Conservation (phyloP, 2,797 vertebrate genomes). For the Sebastes iracundus region DNA sequence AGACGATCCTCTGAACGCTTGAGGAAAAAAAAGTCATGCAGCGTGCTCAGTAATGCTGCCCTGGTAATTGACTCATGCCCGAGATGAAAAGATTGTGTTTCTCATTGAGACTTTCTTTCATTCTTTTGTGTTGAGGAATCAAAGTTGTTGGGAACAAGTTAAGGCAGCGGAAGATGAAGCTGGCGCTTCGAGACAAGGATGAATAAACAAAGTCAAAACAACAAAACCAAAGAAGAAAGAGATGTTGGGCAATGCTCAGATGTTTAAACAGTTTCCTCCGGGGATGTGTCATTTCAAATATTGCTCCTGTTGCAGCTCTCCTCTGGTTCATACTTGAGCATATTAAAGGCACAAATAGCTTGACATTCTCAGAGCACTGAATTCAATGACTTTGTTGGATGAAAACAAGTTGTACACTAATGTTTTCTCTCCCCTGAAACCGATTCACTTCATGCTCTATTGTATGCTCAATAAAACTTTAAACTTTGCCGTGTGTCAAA, state of each 20-base stretch:
- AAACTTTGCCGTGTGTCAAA: constrained; percentile 27
- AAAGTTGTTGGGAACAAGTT: constrained; percentile 74
- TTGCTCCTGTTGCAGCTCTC: constrained; percentile 44
- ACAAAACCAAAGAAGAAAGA: constrained; percentile 65
- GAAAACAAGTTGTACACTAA: constrained; percentile 39
- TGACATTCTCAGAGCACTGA: constrained; percentile 49
- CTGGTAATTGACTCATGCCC: constrained; percentile 76
- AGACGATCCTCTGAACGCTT: constrained; percentile 62
- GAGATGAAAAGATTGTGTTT: constrained; percentile 78
- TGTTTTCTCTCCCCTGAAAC: constrained; percentile 32
- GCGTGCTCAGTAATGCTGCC: constrained; percentile 57
- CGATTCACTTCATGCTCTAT: constrained; percentile 34
- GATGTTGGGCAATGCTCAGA: constrained; percentile 67
- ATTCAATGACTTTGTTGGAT: constrained; percentile 52
- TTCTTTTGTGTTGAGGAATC: constrained; percentile 79
- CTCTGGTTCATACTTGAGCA: constrained; percentile 55
- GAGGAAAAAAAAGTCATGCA: constrained; percentile 16
- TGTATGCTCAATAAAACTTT: constrained; percentile 52
- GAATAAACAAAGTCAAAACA: constrained; percentile 82
- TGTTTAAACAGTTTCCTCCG: constrained; percentile 63
- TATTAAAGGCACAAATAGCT: constrained; percentile 62
- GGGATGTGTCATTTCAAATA: constrained; percentile 66
- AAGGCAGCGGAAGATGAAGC: constrained; percentile 68
- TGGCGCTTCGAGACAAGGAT: constrained; percentile 69
- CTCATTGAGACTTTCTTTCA: constrained; percentile 65